A percentile compares a stretch with the other conserved stretches of the same genome.
These are phyloP conservation scores for Pristiophorus japonicus DNA, from an alignment of 2,113 vertebrate genomes.

Conservation along the genomic window DNA sequence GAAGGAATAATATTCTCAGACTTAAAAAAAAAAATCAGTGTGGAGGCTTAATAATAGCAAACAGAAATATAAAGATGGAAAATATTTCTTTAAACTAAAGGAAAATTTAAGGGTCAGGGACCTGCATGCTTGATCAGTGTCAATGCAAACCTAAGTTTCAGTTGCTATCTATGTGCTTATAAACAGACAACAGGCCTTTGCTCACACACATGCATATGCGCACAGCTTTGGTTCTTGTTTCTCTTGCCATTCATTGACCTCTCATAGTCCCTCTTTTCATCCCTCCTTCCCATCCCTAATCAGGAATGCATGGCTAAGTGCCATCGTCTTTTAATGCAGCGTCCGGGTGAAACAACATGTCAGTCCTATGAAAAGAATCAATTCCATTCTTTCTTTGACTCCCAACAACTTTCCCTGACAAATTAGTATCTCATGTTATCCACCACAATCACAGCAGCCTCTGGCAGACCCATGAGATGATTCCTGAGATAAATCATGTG, in stretches of 20 bases:
- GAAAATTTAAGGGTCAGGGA: background rate
- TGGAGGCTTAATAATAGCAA: background rate
- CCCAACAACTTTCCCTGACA: slow-evolving; percentile 42
- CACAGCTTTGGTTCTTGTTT: slow-evolving; percentile 11
- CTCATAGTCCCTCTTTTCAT: background rate
- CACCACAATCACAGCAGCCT: slow-evolving; percentile 40
- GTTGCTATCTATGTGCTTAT: background rate
- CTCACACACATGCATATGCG: background rate
- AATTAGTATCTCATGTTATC: slow-evolving; percentile 44
- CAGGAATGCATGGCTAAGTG: slow-evolving; percentile 39
- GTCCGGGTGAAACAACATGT: slow-evolving; percentile 39
- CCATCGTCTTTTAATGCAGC: slow-evolving; percentile 36
- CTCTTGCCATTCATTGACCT: slow-evolving; percentile 38
- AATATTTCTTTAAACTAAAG: background rate
- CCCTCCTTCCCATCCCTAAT: slow-evolving; percentile 40
- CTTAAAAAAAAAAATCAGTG: background rate
- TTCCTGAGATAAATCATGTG: slow-evolving; percentile 45
- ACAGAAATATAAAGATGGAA: background rate
- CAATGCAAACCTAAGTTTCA: background rate
- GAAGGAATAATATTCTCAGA: background rate
- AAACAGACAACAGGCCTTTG: background rate
- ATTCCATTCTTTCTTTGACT: slow-evolving; percentile 41
- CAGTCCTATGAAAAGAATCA: slow-evolving; percentile 41
- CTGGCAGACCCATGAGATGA: slow-evolving; percentile 43
- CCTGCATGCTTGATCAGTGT: background rate